phyloP scores from a whole-genome alignment of 2,797 vertebrate genomes.

The Myripristis murdjan region DNA sequence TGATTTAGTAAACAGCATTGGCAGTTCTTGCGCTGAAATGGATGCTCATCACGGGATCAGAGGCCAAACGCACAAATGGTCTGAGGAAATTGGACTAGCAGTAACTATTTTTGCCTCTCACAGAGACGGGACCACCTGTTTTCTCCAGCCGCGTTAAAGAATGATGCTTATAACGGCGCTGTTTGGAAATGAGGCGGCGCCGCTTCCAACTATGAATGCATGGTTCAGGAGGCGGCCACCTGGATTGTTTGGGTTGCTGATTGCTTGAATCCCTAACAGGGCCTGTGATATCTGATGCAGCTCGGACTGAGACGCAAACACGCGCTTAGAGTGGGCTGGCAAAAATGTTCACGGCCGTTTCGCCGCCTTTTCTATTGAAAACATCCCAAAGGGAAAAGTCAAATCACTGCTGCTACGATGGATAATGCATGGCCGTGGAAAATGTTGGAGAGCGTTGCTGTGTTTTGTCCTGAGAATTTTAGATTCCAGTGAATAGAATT shows the following conservation, averaged over 20 bases:
- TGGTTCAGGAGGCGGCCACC: neutral
- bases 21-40: neutral
- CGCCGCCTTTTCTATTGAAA: constrained; percentile 21
- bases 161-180: constrained; percentile 16
- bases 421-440: constrained; percentile 7
- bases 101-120: constrained; percentile 29
- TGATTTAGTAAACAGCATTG: neutral
- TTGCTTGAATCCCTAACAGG: constrained; percentile 18
- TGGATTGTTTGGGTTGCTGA: constrained; percentile 24
- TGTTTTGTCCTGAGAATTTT: constrained; percentile 45
- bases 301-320: constrained; percentile 22
- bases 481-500: constrained; percentile 59
- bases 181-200: constrained; percentile 7
- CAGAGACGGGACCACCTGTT: constrained; percentile 27
- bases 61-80: constrained; percentile 43
- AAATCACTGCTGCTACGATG: neutral
- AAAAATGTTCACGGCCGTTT: constrained; percentile 15
- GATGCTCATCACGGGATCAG: constrained; percentile 26
- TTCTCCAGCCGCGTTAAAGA: constrained; percentile 3
- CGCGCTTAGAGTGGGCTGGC: constrained; percentile 14
- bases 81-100: constrained; percentile 42
- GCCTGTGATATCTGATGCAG: constrained; percentile 22
- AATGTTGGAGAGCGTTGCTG: constrained; percentile 19
- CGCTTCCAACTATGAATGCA: neutral
- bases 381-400: neutral